Conservation (phyloP, 2,113 vertebrate genomes). For the Speoplatyrhinus poulsoni region DNA sequence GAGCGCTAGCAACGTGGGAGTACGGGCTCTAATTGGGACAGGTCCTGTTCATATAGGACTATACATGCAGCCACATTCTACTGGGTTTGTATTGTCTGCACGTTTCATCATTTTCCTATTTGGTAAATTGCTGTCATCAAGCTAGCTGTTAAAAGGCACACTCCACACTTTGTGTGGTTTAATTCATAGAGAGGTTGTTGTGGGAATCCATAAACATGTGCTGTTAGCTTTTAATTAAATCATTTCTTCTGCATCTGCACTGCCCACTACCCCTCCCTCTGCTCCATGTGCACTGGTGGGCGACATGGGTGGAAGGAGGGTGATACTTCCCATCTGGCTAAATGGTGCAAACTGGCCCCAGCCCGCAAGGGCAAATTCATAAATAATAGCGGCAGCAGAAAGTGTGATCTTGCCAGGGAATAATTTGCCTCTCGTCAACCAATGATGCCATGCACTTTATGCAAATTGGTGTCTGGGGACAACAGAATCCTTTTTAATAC, state of each 20-base stretch:
- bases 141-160: too few relatives aligned
- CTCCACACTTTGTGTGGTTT: too few relatives aligned
- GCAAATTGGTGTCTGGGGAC: conserved; percentile 99
- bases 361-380: conserved; percentile 80
- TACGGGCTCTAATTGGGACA: conserved; percentile 37
- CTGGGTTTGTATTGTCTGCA: too few relatives aligned
- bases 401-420: conserved; percentile 95
- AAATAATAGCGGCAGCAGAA: conserved; percentile 76
- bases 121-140: too few relatives aligned
- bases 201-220: conserved; percentile 89
- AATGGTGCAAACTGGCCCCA: conserved; percentile 95
- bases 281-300: conserved; percentile 76
- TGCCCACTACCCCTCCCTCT: conserved; percentile 49
- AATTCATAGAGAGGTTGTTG: conserved; percentile 32
- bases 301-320: conserved; percentile 86
- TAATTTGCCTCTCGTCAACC: conserved; percentile 99
- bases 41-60: neutral
- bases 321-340: conserved; percentile 95
- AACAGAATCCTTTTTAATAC: conserved; percentile 98
- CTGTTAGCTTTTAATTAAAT: conserved; percentile 86
- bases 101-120: too few relatives aligned
- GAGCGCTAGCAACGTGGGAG: conserved; percentile 47
- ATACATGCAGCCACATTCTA: too few relatives aligned
- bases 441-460: conserved; percentile 99
- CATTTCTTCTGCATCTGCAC: conserved; percentile 68